phyloP scores from a whole-genome alignment of 2,888 invertebrate species.

The Eremobia ochroleuca region DNA sequence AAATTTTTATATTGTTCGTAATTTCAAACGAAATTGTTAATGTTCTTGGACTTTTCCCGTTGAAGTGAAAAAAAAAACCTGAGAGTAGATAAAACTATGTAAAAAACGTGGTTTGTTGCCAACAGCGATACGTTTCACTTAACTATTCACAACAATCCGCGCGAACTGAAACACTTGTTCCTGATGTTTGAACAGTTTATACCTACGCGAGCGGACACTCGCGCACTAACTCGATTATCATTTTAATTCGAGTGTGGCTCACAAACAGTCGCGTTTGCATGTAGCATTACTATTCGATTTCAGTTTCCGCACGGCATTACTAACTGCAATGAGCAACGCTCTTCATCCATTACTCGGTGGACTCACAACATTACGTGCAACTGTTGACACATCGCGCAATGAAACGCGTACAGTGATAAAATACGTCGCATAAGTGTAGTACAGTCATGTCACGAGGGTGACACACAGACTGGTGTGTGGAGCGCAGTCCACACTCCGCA shows the following conservation, averaged over 20 bases:
- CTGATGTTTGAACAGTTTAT: conserved; percentile 41
- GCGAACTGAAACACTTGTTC: conserved; percentile 36
- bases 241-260: conserved; percentile 51
- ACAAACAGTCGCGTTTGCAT: conserved; percentile 34
- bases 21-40: conserved; percentile 19
- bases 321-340: conserved; percentile 2
- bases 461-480: conserved; percentile 12
- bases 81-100: conserved; percentile 2
- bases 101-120: conserved; percentile 17
- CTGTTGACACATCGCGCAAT: conserved; percentile 12
- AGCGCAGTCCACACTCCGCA: neutral
- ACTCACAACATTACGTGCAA: neutral
- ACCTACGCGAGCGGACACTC: conserved; percentile 17
- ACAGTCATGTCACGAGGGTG: conserved; percentile 16
- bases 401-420: conserved; percentile 18
- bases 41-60: conserved; percentile 24
- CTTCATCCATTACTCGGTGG: conserved; percentile 24
- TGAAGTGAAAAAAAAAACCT: conserved; percentile 17
- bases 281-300: conserved; percentile 39
- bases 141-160: conserved; percentile 35
- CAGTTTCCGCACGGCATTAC: conserved; percentile 26
- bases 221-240: conserved; percentile 51
- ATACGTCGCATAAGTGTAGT: conserved; percentile 2
- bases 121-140: conserved; percentile 26
- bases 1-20: conserved; percentile 17